Percentiles rank a stretch among this genome's conserved stretches.
These are phyloP conservation scores for Tapera naevia DNA, from an alignment of 2,797 vertebrate genomes.

Conservation along the genomic window DNA sequence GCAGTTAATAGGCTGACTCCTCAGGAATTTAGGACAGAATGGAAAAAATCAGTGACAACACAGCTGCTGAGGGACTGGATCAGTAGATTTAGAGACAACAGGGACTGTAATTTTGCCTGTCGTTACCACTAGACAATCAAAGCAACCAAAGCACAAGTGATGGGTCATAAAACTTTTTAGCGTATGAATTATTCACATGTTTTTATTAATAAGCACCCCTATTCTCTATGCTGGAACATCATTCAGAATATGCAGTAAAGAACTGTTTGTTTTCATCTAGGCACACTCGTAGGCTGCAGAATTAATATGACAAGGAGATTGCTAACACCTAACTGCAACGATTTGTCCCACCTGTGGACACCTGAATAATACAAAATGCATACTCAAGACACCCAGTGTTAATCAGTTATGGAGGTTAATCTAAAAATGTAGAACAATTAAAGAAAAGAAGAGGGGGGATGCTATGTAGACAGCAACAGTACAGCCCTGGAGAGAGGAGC, in stretches of 20 bases:
- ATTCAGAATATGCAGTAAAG: not conserved
- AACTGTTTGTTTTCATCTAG: not conserved
- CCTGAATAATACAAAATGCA: not conserved
- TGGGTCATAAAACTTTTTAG: not conserved
- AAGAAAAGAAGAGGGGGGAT: not conserved
- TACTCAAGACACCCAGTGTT: not conserved
- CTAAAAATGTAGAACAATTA: not conserved
- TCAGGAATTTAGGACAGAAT: constrained; percentile 24
- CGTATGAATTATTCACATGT: not conserved
- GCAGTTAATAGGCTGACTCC: constrained; percentile 46
- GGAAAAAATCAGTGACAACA: constrained; percentile 36
- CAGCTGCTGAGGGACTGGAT: constrained; percentile 35
- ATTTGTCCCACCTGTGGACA: not conserved
- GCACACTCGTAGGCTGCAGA: not conserved
- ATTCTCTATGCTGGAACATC: not conserved
- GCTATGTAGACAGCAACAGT: not conserved
- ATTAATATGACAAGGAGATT: not conserved
- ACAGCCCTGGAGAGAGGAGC: not conserved
- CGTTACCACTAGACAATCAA: not conserved
- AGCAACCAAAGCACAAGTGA: constrained; percentile 2
- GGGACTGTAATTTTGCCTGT: not conserved
- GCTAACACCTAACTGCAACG: not conserved
- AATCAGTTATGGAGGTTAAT: not conserved
- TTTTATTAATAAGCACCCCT: not conserved
- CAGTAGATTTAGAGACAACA: not conserved